These are phyloP conservation scores for Leptarthrus brevirostris DNA, from an alignment of 2,888 invertebrate genomes.

Conservation along the genomic window DNA sequence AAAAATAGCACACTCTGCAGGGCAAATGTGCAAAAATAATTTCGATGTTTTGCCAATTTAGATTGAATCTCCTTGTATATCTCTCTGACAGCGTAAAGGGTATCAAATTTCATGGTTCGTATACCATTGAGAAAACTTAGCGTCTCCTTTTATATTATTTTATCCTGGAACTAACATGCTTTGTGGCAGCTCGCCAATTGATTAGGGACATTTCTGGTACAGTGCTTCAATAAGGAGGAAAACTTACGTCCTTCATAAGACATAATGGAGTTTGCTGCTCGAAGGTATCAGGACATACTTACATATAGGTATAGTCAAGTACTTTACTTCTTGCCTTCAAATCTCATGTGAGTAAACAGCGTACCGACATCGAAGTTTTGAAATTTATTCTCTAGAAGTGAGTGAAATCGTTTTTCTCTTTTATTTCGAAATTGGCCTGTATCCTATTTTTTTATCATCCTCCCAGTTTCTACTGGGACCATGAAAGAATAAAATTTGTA, in stretches of 20 bases:
- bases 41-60: slow-evolving; percentile 18
- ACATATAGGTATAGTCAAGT: no score
- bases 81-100: not conserved
- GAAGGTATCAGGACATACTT: not conserved
- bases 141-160: not conserved
- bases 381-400: no score
- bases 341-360: no score
- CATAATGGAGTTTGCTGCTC: not conserved
- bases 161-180: not conserved
- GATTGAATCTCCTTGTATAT: not conserved
- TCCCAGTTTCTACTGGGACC: no score
- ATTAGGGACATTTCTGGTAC: not conserved
- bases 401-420: no score
- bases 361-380: no score
- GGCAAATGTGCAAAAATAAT: slow-evolving; percentile 8
- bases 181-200: slow-evolving; percentile 9
- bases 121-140: not conserved
- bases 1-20: not conserved
- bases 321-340: no score
- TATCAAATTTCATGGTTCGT: slow-evolving; percentile 15
- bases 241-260: not conserved
- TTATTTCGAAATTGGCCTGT: no score
- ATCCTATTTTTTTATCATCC: no score
- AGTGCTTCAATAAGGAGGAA: not conserved
- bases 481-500: not conserved